phyloP scores from a whole-genome alignment of 1,140 invertebrate genomes.

The Atta colombica region DNA sequence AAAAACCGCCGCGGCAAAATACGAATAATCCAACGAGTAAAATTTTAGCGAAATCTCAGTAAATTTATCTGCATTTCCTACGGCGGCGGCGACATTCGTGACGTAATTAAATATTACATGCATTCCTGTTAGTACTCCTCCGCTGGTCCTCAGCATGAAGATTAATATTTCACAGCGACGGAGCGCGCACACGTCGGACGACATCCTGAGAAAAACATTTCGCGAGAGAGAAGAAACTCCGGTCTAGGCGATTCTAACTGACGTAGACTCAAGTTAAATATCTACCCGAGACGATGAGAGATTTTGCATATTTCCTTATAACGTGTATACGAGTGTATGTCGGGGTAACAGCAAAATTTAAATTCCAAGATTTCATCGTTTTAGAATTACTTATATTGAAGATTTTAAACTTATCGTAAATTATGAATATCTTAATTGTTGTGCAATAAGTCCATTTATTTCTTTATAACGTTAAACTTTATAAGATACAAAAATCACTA shows the following conservation, averaged over 20 bases:
- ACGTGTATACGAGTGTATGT: neutral
- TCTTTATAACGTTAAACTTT: too few species aligned
- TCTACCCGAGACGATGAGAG: slow-evolving; percentile 13
- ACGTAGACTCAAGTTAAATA: slow-evolving; percentile 49
- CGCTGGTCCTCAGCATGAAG: slow-evolving; percentile 38
- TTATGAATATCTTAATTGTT: neutral
- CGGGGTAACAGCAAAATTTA: neutral
- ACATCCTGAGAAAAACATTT: slow-evolving; percentile 68
- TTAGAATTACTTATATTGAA: neutral
- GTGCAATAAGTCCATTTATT: neutral
- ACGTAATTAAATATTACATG: slow-evolving; percentile 76
- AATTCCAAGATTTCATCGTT: neutral
- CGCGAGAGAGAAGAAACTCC: slow-evolving; percentile 53
- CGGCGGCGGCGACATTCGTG: slow-evolving; percentile 50
- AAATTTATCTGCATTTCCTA: slow-evolving; percentile 27
- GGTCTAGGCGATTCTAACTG: slow-evolving; percentile 48
- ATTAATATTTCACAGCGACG: slow-evolving; percentile 71
- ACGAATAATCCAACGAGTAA: slow-evolving; percentile 48
- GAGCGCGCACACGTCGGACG: slow-evolving; percentile 47
- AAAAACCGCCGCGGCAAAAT: slow-evolving; percentile 11
- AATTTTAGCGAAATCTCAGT: slow-evolving; percentile 64
- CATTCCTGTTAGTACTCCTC: slow-evolving; percentile 67
- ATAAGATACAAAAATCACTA: too few species aligned
- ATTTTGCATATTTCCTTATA: slow-evolving; percentile 48
- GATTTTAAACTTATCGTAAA: neutral